Evolutionary conservation across 2,797 vertebrate species (phyloP).

Genomic region (Hydrolagus colliei): DNA sequence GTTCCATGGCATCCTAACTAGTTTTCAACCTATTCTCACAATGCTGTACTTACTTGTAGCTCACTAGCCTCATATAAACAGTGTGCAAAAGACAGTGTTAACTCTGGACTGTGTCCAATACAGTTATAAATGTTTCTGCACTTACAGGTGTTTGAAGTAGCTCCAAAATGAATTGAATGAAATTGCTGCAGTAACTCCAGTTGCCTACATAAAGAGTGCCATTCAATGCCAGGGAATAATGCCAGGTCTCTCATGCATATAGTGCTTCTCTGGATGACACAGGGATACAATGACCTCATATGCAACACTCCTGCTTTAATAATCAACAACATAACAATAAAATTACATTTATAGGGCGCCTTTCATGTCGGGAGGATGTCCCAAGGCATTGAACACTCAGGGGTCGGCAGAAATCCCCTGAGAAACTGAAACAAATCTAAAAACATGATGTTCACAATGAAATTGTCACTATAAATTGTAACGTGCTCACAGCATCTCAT

Average conservation of each 20-base stretch:
- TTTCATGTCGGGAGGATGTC: too few relatives aligned
- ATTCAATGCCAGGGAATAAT: not conserved
- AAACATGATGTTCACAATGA: too few relatives aligned
- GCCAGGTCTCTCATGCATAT: not conserved
- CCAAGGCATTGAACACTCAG: too few relatives aligned
- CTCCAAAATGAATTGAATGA: constrained; percentile 18
- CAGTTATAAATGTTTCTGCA: not conserved
- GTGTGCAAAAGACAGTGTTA: constrained; percentile 3
- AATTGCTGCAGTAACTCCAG: not conserved
- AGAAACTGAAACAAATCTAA: too few relatives aligned
- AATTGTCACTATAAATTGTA: too few relatives aligned
- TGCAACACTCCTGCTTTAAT: not conserved
- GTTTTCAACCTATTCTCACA: not conserved
- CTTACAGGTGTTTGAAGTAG: constrained; percentile 18
- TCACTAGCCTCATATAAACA: not conserved
- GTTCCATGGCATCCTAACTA: too few relatives aligned
- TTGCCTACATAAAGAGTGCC: constrained; percentile 22
- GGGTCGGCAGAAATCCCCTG: too few relatives aligned
- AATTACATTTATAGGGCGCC: too few relatives aligned
- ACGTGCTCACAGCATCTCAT: too few relatives aligned
- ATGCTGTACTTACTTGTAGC: not conserved
- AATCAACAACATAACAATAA: too few relatives aligned
- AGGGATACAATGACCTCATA: not conserved
- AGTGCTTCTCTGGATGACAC: not conserved
- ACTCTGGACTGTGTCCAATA: constrained; percentile 6